These are phyloP conservation scores for Muscicapa comitata DNA, from an alignment of 2,797 vertebrate genomes.

Conservation along the genomic window DNA sequence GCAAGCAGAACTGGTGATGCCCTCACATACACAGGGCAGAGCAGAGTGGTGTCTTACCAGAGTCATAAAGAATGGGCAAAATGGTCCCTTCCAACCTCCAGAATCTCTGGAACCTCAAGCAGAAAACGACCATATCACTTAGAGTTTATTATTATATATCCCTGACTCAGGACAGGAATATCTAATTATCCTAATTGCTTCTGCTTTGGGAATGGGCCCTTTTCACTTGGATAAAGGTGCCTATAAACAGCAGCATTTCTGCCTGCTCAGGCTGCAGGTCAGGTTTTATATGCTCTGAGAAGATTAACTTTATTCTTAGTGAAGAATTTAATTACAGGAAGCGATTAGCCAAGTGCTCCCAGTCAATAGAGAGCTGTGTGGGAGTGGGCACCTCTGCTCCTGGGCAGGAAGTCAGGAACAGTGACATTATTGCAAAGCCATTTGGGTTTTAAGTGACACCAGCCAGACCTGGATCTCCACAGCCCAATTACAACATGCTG, in stretches of 20 bases:
- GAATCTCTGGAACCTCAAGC: background rate
- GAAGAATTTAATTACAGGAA: conserved; percentile 70
- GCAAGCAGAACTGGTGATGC: background rate
- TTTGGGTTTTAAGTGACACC: background rate
- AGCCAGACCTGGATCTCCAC: background rate
- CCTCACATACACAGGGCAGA: rapidly evolving
- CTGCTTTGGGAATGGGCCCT: background rate
- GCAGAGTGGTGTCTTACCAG: background rate
- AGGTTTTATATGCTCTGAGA: conserved; percentile 58
- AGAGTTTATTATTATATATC: background rate
- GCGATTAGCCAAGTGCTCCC: conserved; percentile 62
- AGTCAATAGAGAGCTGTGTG: conserved; percentile 10
- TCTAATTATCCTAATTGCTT: conserved; percentile 30
- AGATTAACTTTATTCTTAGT: conserved; percentile 69
- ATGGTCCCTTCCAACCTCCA: background rate
- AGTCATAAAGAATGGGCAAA: background rate
- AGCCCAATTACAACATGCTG: conserved; percentile 18
- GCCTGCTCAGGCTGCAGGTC: conserved; percentile 35
- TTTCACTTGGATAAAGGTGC: background rate
- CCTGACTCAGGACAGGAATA: background rate
- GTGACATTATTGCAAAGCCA: background rate
- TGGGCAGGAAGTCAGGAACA: background rate
- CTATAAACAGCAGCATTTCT: background rate
- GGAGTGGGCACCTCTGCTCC: background rate
- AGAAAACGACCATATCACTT: background rate